Evolutionary conservation across 2,797 vertebrate genomes (phyloP).

Genomic region (Perdix hodgsoniae): DNA sequence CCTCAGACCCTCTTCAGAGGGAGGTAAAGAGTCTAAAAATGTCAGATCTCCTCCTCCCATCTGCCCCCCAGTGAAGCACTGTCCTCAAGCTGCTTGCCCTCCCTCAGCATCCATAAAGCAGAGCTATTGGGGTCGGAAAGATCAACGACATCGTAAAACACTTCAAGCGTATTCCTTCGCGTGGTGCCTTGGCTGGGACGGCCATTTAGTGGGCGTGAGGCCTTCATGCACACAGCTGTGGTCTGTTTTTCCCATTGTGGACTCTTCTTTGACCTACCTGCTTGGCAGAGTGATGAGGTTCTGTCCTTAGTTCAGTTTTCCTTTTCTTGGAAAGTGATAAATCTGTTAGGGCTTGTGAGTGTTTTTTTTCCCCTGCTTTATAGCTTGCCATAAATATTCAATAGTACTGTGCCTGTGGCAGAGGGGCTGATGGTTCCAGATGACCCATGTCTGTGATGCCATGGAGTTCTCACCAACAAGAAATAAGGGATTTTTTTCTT

Average conservation of each 20-base stretch:
- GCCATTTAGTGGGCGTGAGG: neutral
- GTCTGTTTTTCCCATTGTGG: constrained; percentile 20
- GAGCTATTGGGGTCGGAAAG: neutral
- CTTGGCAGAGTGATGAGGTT: neutral
- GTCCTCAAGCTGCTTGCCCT: neutral
- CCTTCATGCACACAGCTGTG: neutral
- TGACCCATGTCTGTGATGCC: neutral
- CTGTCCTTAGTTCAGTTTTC: neutral
- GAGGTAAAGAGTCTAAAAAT: neutral
- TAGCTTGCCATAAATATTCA: neutral
- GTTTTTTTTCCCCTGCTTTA: neutral
- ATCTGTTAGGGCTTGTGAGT: neutral
- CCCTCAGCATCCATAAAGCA: neutral
- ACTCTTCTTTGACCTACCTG: neutral
- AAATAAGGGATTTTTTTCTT: neutral
- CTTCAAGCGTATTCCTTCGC: neutral
- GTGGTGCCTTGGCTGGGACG: neutral
- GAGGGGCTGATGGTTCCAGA: neutral
- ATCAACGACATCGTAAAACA: neutral
- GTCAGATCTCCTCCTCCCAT: neutral
- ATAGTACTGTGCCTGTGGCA: neutral
- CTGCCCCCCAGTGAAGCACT: neutral
- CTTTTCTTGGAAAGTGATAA: neutral
- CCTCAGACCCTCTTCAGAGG: neutral
- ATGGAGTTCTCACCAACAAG: neutral